Base-by-base conservation (phyloP, 2,888 invertebrate species). In the Isotomurus palustris region DNA sequence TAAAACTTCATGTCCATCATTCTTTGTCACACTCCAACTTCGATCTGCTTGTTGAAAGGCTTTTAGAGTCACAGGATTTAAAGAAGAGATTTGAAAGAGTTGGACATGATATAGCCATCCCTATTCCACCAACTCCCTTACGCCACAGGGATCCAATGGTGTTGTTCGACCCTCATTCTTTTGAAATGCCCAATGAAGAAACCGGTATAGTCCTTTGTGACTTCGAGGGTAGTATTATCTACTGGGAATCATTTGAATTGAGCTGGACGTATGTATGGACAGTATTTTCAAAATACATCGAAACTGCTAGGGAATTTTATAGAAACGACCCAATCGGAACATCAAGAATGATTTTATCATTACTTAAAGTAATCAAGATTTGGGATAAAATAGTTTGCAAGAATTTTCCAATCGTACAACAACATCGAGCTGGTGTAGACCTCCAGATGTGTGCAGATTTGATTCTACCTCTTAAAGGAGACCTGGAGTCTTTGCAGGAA, bases 371-470 rank as follows among this genome's bases (percentile, higher is more conserved):
- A 6, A 25, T 56, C 8, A 24, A 44, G 28, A 24, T 56, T 2
- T 45, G 36, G 51, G 56, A 56, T 17, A 19, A 2, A 10, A 1
- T 56, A 2, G 28, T 25, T 5, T 19, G 19, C 10, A 6, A 21
- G 17, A 24, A 17, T 24, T 56, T 2, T 25, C 56, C 56, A 22
- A n/a, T 45, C 22, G 5, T 56, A 1, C 14, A 21, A 17, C 47
- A 51, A 27, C 56, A 56, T 45, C 32, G 51, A 21, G 27, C 56
- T 2, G 56, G 56, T 6, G n/a, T 56, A 4, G 44, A 51, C n/a
- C 19, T 56, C 5, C 28, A 6, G 2, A 27, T 56, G 14, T 27
- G 29, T 3, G 35, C 25, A 28, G 56, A 56, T 35, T 38, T 56
- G 45, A 6, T 56, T 1, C n/a, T 56, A n/a, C 29, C 50, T 6